These are phyloP conservation scores for Noctua comes DNA, from an alignment of 2,888 invertebrate genomes.

Conservation along the genomic window DNA sequence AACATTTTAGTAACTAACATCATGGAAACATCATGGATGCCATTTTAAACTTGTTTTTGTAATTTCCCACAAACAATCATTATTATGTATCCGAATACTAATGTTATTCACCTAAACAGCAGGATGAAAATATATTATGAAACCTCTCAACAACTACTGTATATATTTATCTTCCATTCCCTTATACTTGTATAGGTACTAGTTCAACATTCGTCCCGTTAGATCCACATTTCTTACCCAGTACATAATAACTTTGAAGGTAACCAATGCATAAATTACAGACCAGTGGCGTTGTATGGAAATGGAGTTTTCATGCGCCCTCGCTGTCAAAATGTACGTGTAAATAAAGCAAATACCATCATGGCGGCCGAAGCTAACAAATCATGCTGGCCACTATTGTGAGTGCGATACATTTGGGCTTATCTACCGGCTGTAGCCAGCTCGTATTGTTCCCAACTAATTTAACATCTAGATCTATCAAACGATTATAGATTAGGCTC, in stretches of 20 bases:
- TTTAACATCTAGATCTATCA: constrained; percentile 53
- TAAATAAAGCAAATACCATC: constrained; percentile 66
- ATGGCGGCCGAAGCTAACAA: constrained; percentile 62
- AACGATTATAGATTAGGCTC: constrained; percentile 34
- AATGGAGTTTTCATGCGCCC: constrained; percentile 67
- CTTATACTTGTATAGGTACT: neutral
- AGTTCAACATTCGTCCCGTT: constrained; percentile 10
- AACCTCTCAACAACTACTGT: neutral
- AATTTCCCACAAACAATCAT: constrained; percentile 18
- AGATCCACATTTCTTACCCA: constrained; percentile 32
- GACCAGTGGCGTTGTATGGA: constrained; percentile 51
- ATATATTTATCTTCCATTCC: neutral
- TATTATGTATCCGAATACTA: neutral
- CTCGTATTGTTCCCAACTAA: constrained; percentile 59
- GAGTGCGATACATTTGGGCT: constrained; percentile 64
- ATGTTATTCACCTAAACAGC: neutral
- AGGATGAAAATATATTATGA: neutral
- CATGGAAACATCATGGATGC: constrained; percentile 7
- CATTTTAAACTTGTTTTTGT: constrained; percentile 20
- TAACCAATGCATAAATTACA: constrained; percentile 69
- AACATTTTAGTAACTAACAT: constrained; percentile 6
- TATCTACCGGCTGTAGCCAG: constrained; percentile 61
- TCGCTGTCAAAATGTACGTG: constrained; percentile 67
- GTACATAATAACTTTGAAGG: constrained; percentile 58
- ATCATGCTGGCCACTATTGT: constrained; percentile 64